Conservation (phyloP, 2,888 invertebrate genomes). For the Heliconius ismenius region DNA sequence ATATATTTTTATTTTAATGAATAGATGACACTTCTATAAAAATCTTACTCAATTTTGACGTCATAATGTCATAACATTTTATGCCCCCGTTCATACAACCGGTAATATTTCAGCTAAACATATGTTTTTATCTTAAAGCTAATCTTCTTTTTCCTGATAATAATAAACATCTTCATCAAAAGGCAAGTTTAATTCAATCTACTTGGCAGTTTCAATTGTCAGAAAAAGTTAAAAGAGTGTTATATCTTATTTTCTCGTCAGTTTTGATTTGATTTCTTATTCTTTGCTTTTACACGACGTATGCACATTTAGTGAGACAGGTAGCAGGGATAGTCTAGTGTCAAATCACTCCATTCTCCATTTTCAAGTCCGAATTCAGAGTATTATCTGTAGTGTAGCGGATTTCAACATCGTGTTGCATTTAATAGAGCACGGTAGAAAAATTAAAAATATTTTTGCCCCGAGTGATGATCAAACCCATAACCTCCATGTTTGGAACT, state of each 20-base stretch:
- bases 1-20: background rate
- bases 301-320: no score
- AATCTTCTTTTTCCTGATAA: slow-evolving; percentile 26
- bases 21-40: background rate
- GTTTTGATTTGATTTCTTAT: background rate
- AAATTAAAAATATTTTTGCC: no score
- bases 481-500: no score
- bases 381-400: no score
- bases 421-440: no score
- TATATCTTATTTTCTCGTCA: background rate
- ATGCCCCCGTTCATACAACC: slow-evolving; percentile 17
- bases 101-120: slow-evolving; percentile 24
- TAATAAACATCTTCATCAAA: slow-evolving; percentile 20
- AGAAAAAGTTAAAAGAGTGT: background rate
- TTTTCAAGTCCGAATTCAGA: no score
- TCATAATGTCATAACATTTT: slow-evolving; percentile 25
- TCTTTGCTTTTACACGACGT: background rate
- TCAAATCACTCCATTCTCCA: no score
- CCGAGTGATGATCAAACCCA: no score
- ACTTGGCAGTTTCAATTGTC: slow-evolving; percentile 13
- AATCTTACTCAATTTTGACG: background rate
- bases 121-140: slow-evolving; percentile 17
- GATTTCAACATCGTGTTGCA: no score
- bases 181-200: background rate
- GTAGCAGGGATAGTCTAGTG: no score